A percentile compares a stretch with the other conserved stretches of the same genome.
Conservation (phyloP, 2,797 vertebrate species). For the Esox lucius region DNA sequence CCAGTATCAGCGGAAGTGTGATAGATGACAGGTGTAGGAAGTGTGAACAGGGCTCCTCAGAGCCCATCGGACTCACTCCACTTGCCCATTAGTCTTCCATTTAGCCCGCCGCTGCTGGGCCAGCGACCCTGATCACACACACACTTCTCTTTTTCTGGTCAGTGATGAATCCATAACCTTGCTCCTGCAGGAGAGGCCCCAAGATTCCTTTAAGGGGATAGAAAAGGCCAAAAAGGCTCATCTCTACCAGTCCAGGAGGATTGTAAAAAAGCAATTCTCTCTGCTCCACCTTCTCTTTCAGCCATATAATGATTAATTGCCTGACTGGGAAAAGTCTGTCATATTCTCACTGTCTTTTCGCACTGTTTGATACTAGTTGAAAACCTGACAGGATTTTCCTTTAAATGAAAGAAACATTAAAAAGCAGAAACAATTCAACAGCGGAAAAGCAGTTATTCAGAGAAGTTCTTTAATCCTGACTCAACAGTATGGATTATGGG, state of each 20-base stretch:
- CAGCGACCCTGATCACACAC: conserved; percentile 53
- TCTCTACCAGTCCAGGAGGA: conserved; percentile 55
- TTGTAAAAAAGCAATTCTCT: conserved; percentile 50
- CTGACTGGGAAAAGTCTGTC: conserved; percentile 51
- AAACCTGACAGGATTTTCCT: conserved; percentile 26
- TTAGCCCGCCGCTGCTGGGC: conserved; percentile 57
- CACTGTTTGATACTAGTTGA: conserved; percentile 25
- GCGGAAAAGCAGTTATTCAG: conserved; percentile 10
- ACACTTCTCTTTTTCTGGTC: conserved; percentile 64
- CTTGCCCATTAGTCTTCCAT: conserved; percentile 72
- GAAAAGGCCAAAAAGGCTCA: conserved; percentile 57
- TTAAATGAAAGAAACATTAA: conserved; percentile 22
- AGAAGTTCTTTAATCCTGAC: conserved; percentile 26
- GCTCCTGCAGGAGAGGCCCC: conserved; percentile 45
- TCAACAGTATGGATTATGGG: conserved; percentile 22
- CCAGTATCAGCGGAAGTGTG: conserved; percentile 70
- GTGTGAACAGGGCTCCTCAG: conserved; percentile 67
- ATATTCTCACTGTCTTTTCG: conserved; percentile 33
- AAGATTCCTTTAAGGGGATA: conserved; percentile 37
- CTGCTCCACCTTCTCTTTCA: conserved; percentile 35
- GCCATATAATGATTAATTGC: conserved; percentile 39
- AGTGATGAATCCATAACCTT: conserved; percentile 63
- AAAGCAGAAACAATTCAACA: conserved; percentile 18
- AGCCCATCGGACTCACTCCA: conserved; percentile 70
- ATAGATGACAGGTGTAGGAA: conserved; percentile 66